These are phyloP conservation scores for Agriopis marginaria DNA, from an alignment of 2,888 invertebrate species.

Conservation along the genomic window DNA sequence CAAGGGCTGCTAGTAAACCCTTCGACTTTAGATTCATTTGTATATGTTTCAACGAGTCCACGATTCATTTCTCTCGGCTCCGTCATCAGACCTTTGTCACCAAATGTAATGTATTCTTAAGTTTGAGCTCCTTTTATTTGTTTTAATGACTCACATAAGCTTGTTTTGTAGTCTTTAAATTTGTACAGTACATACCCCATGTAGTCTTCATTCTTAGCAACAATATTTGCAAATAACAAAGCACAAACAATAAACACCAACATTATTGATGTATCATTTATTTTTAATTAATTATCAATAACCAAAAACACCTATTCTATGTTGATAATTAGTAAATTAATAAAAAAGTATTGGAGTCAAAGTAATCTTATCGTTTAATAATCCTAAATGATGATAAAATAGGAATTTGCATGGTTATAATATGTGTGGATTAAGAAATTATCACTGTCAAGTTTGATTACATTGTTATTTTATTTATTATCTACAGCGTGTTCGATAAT, in stretches of 20 bases:
- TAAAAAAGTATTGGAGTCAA: neutral
- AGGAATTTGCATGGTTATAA: conserved; percentile 1
- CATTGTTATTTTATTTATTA: neutral
- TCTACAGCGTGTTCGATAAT: conserved; percentile 2
- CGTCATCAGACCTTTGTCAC: too few species aligned
- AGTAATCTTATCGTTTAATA: conserved; percentile 19
- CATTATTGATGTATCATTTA: conserved; percentile 2
- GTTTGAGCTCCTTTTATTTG: too few species aligned
- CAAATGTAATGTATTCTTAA: too few species aligned
- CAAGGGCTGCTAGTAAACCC: too few species aligned
- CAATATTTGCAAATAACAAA: conserved; percentile 45
- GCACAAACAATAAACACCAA: conserved; percentile 26
- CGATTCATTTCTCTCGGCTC: too few species aligned
- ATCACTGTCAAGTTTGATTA: neutral
- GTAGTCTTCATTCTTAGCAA: conserved; percentile 65
- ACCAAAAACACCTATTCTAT: conserved; percentile 4
- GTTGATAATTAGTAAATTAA: conserved; percentile 10
- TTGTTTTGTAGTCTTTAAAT: neutral
- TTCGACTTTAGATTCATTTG: too few species aligned
- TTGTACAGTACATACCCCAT: conserved; percentile 58
- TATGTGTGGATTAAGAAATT: neutral
- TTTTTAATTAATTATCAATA: neutral
- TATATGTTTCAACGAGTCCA: too few species aligned
- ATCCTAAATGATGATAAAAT: conserved; percentile 12
- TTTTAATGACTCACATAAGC: too few species aligned